Evolutionary conservation across 2,113 vertebrate genomes (phyloP).

Genomic region (Oreochromis tanganicae): DNA sequence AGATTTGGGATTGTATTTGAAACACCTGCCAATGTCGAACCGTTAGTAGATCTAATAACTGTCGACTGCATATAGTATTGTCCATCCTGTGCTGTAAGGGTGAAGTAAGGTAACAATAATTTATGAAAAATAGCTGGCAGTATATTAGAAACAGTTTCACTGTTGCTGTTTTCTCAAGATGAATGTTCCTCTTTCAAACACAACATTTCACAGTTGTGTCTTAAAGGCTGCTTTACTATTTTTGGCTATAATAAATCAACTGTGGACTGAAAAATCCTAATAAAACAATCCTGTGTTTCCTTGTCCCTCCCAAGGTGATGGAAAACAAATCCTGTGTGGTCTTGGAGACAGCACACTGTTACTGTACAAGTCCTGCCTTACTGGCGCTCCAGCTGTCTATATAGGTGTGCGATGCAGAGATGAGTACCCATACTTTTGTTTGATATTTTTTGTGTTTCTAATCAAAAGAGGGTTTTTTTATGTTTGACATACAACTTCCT

Average conservation of each 20-base stretch:
- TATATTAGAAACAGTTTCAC: neutral
- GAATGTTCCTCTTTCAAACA: neutral
- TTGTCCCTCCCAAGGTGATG: slow-evolving; percentile 74
- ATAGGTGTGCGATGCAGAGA: slow-evolving; percentile 72
- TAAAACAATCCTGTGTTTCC: slow-evolving; percentile 9
- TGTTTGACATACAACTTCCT: neutral
- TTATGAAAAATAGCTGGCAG: neutral
- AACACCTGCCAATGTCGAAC: neutral
- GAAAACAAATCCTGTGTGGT: slow-evolving; percentile 80
- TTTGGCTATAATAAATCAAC: neutral
- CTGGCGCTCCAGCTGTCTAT: slow-evolving; percentile 65
- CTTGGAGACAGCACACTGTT: slow-evolving; percentile 76
- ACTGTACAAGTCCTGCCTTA: slow-evolving; percentile 73
- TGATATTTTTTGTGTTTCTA: neutral
- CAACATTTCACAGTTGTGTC: neutral
- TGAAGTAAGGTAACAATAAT: neutral
- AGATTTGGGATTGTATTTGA: neutral
- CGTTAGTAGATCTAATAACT: neutral
- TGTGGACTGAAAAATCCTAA: neutral
- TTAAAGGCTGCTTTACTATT: neutral
- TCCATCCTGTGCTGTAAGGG: neutral
- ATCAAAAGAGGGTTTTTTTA: neutral
- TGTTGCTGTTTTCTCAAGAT: neutral
- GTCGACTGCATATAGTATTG: neutral
- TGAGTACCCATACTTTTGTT: neutral